These are phyloP conservation scores for Trichechus manatus DNA, from an alignment of 2,113 vertebrate genomes.

Conservation along the genomic window DNA sequence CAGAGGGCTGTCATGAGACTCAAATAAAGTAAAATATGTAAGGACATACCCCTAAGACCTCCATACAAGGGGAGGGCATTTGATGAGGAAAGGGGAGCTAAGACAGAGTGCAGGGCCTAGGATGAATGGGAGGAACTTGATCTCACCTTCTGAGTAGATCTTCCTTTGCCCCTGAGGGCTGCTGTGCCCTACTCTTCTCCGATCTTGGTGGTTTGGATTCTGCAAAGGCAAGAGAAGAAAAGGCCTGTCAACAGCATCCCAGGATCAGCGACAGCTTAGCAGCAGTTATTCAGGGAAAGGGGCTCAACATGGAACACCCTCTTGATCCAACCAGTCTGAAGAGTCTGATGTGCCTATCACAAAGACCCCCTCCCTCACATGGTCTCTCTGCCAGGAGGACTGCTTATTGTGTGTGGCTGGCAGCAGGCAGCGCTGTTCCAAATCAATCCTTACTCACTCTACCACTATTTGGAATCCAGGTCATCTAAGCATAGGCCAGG, in stretches of 20 bases:
- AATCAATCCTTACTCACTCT: neutral
- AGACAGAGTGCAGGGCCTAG: neutral
- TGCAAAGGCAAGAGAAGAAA: constrained; percentile 60
- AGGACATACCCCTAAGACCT: neutral
- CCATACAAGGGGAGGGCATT: neutral
- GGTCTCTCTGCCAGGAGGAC: neutral
- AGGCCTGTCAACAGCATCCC: neutral
- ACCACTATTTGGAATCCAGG: neutral
- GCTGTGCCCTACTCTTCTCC: constrained; percentile 58
- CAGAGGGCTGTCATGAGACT: neutral
- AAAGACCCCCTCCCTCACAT: neutral
- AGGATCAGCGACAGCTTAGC: accelerated
- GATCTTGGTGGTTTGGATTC: constrained; percentile 72
- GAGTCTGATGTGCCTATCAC: neutral
- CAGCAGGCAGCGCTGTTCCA: neutral
- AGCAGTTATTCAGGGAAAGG: neutral
- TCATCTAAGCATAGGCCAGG: neutral
- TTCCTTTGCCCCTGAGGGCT: constrained; percentile 86
- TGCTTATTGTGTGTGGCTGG: neutral
- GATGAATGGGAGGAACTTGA: neutral
- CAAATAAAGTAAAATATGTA: neutral
- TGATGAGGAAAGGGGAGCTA: neutral
- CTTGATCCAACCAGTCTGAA: neutral
- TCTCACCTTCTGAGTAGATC: constrained; percentile 92
- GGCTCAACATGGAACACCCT: neutral